Percentiles rank a stretch among this genome's conserved stretches.
phyloP scores from a whole-genome alignment of 2,888 invertebrate species.

The Melanargia galathea region DNA sequence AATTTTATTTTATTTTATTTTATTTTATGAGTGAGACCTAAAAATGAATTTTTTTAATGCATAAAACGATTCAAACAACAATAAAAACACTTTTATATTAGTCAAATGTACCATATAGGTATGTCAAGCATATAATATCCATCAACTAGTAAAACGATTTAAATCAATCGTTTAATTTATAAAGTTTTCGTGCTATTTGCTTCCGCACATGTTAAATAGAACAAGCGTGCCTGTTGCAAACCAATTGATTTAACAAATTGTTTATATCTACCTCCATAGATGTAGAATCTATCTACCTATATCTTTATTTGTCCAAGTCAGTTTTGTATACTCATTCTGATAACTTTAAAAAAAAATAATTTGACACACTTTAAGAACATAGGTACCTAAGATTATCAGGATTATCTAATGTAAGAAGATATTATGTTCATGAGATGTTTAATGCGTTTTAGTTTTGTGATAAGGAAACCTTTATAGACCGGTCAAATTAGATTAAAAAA shows the following conservation, averaged over 20 bases:
- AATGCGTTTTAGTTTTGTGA: background rate
- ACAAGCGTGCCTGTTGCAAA: conserved; percentile 46
- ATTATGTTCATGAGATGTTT: background rate
- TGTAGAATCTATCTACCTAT: background rate
- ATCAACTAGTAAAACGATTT: conserved; percentile 2
- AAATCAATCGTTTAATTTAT: conserved; percentile 17
- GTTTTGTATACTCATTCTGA: background rate
- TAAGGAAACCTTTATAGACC: background rate
- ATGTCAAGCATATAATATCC: background rate
- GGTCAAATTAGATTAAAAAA: too few relatives aligned
- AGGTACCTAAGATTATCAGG: background rate
- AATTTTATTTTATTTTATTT: too few relatives aligned
- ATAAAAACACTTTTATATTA: background rate
- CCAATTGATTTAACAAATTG: conserved; percentile 55
- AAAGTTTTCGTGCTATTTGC: background rate
- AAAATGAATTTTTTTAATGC: too few relatives aligned
- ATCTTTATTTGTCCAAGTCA: background rate
- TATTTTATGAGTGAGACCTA: too few relatives aligned
- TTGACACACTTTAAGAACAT: background rate
- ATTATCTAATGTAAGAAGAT: conserved; percentile 5
- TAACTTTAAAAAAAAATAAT: background rate
- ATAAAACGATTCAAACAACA: too few relatives aligned
- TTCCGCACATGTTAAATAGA: conserved; percentile 45
- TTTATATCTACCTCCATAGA: conserved; percentile 16
- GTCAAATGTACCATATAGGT: background rate